Percentiles rank a stretch among this genome's conserved stretches.
Evolutionary conservation across 2,888 invertebrate genomes (phyloP).

Genomic region (Polydrusus pterygomalis): DNA sequence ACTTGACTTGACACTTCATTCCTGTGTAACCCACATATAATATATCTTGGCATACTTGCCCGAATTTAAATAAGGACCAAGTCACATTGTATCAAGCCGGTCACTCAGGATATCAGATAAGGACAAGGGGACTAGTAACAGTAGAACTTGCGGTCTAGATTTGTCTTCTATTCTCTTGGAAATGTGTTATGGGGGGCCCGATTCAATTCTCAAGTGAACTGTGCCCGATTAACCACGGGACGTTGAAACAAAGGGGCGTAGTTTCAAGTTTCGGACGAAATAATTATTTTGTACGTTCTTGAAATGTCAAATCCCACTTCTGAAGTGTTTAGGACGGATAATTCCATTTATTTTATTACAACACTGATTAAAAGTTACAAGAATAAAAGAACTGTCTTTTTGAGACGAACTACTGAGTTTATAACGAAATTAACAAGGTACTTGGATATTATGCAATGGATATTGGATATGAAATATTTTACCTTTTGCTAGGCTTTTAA

Average conservation of each 20-base stretch:
- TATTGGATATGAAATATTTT: too few species aligned
- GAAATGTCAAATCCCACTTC: constrained; percentile 2
- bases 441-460: too few species aligned
- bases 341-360: too few species aligned
- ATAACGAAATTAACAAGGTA: too few species aligned
- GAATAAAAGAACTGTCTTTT: too few species aligned
- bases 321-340: neutral
- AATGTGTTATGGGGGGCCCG: constrained; percentile 56
- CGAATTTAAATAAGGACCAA: constrained; percentile 58
- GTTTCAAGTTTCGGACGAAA: constrained; percentile 44
- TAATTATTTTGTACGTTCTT: constrained; percentile 31
- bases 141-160: constrained; percentile 39
- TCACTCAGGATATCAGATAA: constrained; percentile 63
- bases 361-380: too few species aligned
- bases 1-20: constrained; percentile 2
- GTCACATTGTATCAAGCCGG: constrained; percentile 66
- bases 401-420: too few species aligned
- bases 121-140: constrained; percentile 57
- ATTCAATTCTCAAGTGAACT: constrained; percentile 65
- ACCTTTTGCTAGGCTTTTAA: too few species aligned
- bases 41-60: constrained; percentile 55
- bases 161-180: constrained; percentile 55
- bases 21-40: constrained; percentile 41
- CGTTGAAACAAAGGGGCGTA: constrained; percentile 60
- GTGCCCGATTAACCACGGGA: constrained; percentile 64